These are phyloP conservation scores for Caenorhabditis wallacei DNA, from an alignment of 2,888 invertebrate genomes.

Conservation along the genomic window DNA sequence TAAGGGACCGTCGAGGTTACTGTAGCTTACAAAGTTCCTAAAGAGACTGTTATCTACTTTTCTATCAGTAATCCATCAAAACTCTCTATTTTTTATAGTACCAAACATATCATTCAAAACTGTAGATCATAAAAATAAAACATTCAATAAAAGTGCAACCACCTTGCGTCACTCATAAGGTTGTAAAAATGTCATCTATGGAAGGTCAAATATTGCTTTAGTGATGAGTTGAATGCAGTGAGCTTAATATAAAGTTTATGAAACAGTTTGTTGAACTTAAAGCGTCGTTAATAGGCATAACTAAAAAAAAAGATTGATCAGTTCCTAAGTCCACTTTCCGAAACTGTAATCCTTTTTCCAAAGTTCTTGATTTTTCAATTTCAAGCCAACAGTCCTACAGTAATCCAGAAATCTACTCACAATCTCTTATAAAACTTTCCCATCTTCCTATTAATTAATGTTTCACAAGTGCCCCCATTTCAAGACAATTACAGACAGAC, in stretches of 20 bases:
- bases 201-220: no score
- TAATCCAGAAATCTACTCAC: neutral
- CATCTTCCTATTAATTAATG: neutral
- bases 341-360: no score
- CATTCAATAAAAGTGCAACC: neutral
- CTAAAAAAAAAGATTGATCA: no score
- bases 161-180: neutral
- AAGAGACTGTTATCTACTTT: neutral
- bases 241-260: no score
- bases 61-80: neutral
- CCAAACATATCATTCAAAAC: neutral
- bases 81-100: neutral
- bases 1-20: no score
- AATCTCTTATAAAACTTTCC: neutral
- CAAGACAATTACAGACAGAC: neutral
- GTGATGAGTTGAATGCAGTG: no score
- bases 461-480: neutral
- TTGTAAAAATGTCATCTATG: neutral
- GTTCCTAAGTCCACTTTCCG: no score
- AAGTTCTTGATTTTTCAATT: no score
- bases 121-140: neutral
- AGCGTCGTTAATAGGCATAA: no score
- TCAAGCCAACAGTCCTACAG: no score
- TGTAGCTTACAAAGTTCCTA: no score
- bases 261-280: no score